Percentiles rank a stretch among this genome's conserved stretches.
Evolutionary conservation across 2,113 vertebrate genomes (phyloP).

Genomic region (Percopsis transmontana): DNA sequence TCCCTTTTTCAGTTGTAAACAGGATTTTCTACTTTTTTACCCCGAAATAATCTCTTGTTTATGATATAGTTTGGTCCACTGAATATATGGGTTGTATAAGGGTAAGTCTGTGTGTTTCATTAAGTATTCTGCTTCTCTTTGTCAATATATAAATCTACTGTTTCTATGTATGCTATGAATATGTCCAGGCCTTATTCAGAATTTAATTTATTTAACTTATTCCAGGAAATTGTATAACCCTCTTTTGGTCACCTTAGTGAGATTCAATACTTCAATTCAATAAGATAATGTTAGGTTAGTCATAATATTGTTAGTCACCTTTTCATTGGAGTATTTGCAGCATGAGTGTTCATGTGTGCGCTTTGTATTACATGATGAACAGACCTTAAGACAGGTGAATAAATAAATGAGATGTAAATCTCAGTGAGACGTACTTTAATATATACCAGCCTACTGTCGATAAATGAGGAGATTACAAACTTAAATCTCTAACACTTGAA

Average conservation of each 20-base stretch:
- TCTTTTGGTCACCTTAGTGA: no score
- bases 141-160: background rate
- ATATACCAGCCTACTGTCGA: background rate
- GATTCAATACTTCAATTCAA: no score
- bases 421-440: background rate
- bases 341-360: background rate
- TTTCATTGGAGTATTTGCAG: constrained; percentile 28
- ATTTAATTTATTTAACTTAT: background rate
- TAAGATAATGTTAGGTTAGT: no score
- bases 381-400: background rate
- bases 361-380: background rate
- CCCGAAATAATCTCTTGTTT: no score
- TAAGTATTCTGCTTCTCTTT: background rate
- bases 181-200: background rate
- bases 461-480: background rate
- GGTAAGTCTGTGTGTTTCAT: no score
- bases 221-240: no score
- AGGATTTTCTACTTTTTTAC: constrained; percentile 28
- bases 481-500: background rate
- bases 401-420: background rate
- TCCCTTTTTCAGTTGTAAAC: background rate
- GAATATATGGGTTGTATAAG: background rate
- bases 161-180: background rate
- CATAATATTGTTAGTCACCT: no score
- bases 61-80: background rate